phyloP scores from a whole-genome alignment of 2,888 invertebrate species.

The Pocota personata region DNA sequence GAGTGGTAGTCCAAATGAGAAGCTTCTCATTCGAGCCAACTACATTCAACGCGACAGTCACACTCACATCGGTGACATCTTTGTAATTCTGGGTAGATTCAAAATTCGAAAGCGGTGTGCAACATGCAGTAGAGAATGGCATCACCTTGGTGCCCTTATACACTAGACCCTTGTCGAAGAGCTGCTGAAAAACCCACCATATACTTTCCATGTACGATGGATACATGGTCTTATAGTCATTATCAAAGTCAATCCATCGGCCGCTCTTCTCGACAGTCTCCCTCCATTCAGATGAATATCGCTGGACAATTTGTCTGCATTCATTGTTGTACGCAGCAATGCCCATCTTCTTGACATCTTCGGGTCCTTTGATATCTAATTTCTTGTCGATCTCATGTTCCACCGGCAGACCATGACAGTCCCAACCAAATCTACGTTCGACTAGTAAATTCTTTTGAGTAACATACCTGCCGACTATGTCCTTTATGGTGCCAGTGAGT shows the following conservation, averaged over 20 bases:
- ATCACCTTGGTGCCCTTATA: conserved; percentile 98
- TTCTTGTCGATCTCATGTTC: conserved; percentile 94
- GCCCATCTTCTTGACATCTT: conserved; percentile 97
- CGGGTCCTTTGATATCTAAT: conserved; percentile 94
- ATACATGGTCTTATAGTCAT: conserved; percentile 98
- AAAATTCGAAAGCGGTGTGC: conserved; percentile 98
- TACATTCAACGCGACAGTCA: conserved; percentile 93
- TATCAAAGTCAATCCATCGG: conserved; percentile 98
- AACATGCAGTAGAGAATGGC: conserved; percentile 98
- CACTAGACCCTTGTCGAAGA: conserved; percentile 95
- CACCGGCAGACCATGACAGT: conserved; percentile 97
- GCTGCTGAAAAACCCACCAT: conserved; percentile 98
- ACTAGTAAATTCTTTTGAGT: conserved; percentile 94
- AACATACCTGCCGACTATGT: conserved; percentile 96
- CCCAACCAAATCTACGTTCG: conserved; percentile 97
- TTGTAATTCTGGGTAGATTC: conserved; percentile 99
- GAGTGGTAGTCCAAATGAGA: conserved; percentile 96
- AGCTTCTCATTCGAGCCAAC: conserved; percentile 82
- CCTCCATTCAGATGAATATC: conserved; percentile 95
- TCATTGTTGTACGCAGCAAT: conserved; percentile 96
- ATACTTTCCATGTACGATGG: conserved; percentile 98
- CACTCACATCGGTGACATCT: conserved; percentile 95
- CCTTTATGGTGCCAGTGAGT: conserved; percentile 97
- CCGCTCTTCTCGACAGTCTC: conserved; percentile 92
- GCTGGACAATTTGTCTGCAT: conserved; percentile 96